Percentiles rank a stretch among this genome's conserved stretches.
Evolutionary conservation across 2,888 invertebrate genomes (phyloP).

Genomic region (Scaptomyza caliginosa): DNA sequence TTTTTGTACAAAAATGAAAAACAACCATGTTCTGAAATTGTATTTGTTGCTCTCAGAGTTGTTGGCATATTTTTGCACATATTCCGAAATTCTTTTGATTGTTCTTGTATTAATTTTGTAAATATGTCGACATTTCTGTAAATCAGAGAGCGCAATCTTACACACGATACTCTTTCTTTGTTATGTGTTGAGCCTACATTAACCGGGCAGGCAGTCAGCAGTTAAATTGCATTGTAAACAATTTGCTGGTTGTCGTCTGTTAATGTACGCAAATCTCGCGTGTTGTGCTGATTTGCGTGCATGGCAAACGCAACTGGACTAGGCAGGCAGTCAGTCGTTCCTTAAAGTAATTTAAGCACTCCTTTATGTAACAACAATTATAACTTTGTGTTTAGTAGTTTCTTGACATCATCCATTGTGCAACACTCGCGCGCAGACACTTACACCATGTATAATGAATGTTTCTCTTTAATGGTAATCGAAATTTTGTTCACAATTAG

Average conservation of each 20-base stretch:
- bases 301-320: slow-evolving; percentile 48
- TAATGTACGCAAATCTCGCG: slow-evolving; percentile 72
- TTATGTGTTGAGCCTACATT: slow-evolving; percentile 41
- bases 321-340: slow-evolving; percentile 54
- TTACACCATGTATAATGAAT: slow-evolving; percentile 56
- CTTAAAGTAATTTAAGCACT: slow-evolving; percentile 68
- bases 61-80: slow-evolving; percentile 66
- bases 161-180: slow-evolving; percentile 28
- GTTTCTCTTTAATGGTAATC: slow-evolving; percentile 53
- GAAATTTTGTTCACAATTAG: slow-evolving; percentile 63
- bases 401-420: slow-evolving; percentile 48
- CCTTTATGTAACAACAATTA: slow-evolving; percentile 59
- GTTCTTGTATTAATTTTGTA: slow-evolving; percentile 75
- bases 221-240: slow-evolving; percentile 58
- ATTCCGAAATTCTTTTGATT: slow-evolving; percentile 59
- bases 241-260: slow-evolving; percentile 48
- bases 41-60: slow-evolving; percentile 60
- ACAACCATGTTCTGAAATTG: slow-evolving; percentile 25
- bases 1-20: slow-evolving; percentile 38
- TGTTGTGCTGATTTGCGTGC: slow-evolving; percentile 71
- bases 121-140: slow-evolving; percentile 74
- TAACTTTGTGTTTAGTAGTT: slow-evolving; percentile 49
- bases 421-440: slow-evolving; percentile 22
- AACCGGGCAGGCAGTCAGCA: slow-evolving; percentile 58
- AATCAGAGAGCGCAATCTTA: slow-evolving; percentile 56